Evolutionary conservation across 2,888 invertebrate genomes (phyloP).

Genomic region (Sphaerophoria rueppellii): DNA sequence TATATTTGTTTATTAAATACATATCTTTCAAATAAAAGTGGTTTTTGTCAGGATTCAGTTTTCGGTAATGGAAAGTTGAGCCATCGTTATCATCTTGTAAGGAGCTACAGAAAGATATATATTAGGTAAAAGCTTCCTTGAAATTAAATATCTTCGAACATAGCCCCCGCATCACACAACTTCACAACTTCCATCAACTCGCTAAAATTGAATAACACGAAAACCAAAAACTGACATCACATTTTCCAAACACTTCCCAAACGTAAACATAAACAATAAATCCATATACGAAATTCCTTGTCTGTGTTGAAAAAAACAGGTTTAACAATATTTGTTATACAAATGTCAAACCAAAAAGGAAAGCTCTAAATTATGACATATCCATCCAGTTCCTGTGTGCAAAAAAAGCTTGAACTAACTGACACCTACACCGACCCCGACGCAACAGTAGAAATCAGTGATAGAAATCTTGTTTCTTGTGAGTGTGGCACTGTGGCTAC

Average conservation of each 20-base stretch:
- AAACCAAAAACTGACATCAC: not conserved
- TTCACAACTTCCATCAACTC: not conserved
- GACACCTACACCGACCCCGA: not conserved
- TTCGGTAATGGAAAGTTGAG: too few relatives aligned
- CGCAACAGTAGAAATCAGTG: conserved; percentile 39
- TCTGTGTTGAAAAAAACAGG: not conserved
- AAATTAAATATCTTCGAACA: not conserved
- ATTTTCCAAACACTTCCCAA: conserved; percentile 49
- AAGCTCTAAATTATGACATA: conserved; percentile 55
- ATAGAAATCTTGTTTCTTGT: too few relatives aligned
- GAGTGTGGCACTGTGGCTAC: too few relatives aligned
- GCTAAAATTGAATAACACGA: not conserved
- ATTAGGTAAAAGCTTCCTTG: not conserved
- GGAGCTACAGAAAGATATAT: too few relatives aligned
- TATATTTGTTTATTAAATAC: too few relatives aligned
- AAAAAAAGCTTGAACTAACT: conserved; percentile 38
- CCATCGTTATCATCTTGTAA: too few relatives aligned
- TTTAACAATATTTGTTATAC: not conserved
- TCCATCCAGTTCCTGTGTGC: not conserved
- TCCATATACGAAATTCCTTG: conserved; percentile 23
- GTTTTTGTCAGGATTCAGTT: too few relatives aligned
- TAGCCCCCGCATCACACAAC: too few relatives aligned
- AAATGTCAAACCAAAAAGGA: conserved; percentile 41
- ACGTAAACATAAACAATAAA: conserved; percentile 68
- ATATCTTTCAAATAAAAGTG: too few relatives aligned